Evolutionary conservation across 2,888 invertebrate species (phyloP), one percentile per base, ranked within the genome.

Genomic region (Chironomus tentans): DNA sequence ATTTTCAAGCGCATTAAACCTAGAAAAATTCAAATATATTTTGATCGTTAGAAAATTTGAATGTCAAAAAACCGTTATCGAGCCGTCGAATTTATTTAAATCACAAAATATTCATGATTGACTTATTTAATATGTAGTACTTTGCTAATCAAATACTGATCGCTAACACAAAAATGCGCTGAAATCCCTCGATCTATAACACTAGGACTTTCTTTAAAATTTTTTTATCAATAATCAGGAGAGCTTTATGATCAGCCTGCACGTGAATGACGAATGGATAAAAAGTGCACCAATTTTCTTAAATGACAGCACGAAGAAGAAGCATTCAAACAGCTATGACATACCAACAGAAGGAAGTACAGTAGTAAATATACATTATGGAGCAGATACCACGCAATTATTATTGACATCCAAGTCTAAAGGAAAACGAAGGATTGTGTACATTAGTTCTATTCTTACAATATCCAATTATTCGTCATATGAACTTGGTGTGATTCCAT

Each of bases 401-500:
- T 76, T 82, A 18, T 78, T 84, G 7, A 78, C 81, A 7, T 80
- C 81, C n/a, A 79, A 77, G 46, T 73, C 79, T 22, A 82, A 83
- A 76, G 80, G 83, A 65, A 81, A 81, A 3, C 77, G 80, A 0
- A 81, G 81, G 21, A 50, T 82, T 0, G 80, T 84, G 13, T 81
- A 81, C 70, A 65, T 84, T 48, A 80, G 81, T 13, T 79, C 84
- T 0, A 81, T 81, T 28, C 83, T 80, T 78, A 80, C 82, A 0
- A 76, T 84, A 12, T 78, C 80, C 0, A 84, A 84, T 77, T 82
- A 81, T 75, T 80, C 83, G 2, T 80, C 80, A 50, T 72, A 79
- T 1, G 15, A 76, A 7, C 77, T 84, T 0, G 78, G 78, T 46
- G 78, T 80, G 0, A 76, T 82, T 48, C 80, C 83, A 1, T 80